Evolutionary conservation across 2,888 invertebrate genomes (phyloP).

Genomic region (Hydriomena furcata): DNA sequence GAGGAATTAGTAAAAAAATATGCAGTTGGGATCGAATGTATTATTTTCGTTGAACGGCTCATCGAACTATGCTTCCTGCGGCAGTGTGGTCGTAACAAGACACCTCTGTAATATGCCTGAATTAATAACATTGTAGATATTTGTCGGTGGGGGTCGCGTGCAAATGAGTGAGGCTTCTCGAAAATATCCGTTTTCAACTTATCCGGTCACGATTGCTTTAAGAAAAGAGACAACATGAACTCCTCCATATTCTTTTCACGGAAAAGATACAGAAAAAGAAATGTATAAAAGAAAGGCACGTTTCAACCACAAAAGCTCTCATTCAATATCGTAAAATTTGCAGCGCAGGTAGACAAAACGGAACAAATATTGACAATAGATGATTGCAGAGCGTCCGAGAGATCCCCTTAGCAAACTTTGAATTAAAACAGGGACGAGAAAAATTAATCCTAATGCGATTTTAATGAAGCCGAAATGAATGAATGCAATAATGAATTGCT

Average conservation of each 20-base stretch:
- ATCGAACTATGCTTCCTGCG: constrained; percentile 80
- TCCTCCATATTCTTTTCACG: neutral
- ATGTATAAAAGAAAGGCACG: neutral
- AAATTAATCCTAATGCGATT: constrained; percentile 84
- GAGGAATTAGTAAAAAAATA: constrained; percentile 62
- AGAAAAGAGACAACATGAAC: constrained; percentile 4
- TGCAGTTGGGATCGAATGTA: constrained; percentile 62
- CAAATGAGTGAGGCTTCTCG: constrained; percentile 78
- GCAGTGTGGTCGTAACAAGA: constrained; percentile 80
- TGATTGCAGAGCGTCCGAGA: constrained; percentile 73
- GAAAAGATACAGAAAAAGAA: neutral
- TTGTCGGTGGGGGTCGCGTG: constrained; percentile 76
- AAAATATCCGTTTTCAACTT: constrained; percentile 70
- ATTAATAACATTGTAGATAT: constrained; percentile 80
- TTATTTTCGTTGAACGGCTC: constrained; percentile 76
- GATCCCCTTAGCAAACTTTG: constrained; percentile 77
- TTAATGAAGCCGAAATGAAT: constrained; percentile 82
- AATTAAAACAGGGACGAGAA: constrained; percentile 82
- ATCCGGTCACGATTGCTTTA: constrained; percentile 24
- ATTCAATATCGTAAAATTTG: constrained; percentile 57
- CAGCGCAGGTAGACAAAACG: constrained; percentile 68
- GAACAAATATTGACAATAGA: constrained; percentile 79
- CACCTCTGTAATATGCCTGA: constrained; percentile 79
- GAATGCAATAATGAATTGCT: constrained; percentile 80
- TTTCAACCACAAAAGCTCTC: constrained; percentile 25